Evolutionary conservation across 1,140 invertebrate genomes (phyloP), one percentile per base, ranked within the genome.

Genomic region (Neodiprion fabricii): DNA sequence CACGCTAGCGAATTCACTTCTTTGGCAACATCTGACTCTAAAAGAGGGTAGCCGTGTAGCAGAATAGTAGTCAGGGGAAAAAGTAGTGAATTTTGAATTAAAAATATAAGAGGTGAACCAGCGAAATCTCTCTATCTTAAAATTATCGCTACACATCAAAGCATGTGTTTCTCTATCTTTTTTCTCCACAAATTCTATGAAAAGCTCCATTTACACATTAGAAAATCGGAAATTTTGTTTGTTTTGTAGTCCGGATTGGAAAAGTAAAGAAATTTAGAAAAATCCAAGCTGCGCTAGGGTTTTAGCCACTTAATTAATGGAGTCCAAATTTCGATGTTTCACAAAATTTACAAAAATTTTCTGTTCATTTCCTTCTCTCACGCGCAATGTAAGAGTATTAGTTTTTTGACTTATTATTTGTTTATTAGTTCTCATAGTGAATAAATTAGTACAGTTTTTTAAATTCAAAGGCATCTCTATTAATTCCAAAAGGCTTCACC

Each of bases 351-450:
- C 72, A 72, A 70, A 48, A 71, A 48, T 47, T 61, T 79, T 75
- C 66, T 68, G 23, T 47, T 69, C 48, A 48, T 14, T 74, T 74
- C 70, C 70, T 74, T 70, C 50, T 72, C 72, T 61, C 71, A 75
- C 70, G 72, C 75, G 73, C 76, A 75, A 40, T 40, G 28, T 40
- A 40, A 40, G 28, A 40, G 28, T 3, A 40, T 40, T 40, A 40
- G 5, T 3, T 40, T 40, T 40, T 40, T 40, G 28, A 40, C 28
- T 40, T 40, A 40, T 40, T 40, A 40, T 40, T 40, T 40, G 28
- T 40, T 40, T 40, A 40, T 40, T 40, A 40, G 28, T 40, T 40
- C 28, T 40, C 28, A 5, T 40, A 40, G 28, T 40, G 28, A 40
- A 40, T 40, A 40, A 40, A 40, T 40, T 40, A 40, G 28, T 40